Base-by-base conservation (phyloP, 2,888 invertebrate species). In the Trissoscelio sp. region DNA sequence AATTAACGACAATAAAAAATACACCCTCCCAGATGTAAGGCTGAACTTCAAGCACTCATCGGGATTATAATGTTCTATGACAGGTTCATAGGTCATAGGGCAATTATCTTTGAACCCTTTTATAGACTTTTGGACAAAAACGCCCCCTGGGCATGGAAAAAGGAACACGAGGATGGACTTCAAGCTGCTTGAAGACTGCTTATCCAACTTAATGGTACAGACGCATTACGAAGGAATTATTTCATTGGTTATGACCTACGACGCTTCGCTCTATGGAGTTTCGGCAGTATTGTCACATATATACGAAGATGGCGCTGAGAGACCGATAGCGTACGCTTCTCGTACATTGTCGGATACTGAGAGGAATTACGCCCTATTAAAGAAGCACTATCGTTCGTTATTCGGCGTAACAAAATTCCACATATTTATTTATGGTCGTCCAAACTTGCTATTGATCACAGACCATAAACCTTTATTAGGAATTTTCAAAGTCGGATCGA, bases 181-280 rank as follows among this genome's bases (percentile, higher is more conserved):
- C 6, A 2, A n/a, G 39, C 9, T 9, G 1, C n/a, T 42, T 14
- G 3, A 37, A 9, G 34, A 57, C 11, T n/a, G 1, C 5, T 12
- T 20, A 3, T 2, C 57, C 7, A 57, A 37, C 14, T 5, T 2
- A 1, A 34, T 14, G 9, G 24, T 85, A 16, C 55, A 85, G 18
- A 28, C 46, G 11, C 85, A 85, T 72, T 86, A 81, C 44, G 79
- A 84, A 60, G 24, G 69, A 4, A 66, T 72, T 0, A 28, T 64
- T 6, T 85, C 85, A 18, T 42, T 91, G 6, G 78, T 84, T 20
- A 64, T 92, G 3, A 87, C 90, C 0, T 88, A 89, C 37, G 92
- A 92, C 84, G 91, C 91, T 1, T 90, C 88, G 7, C 86, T 87
- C n/a, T 84, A 85, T 46, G 89, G 89, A 3, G 24, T 90, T 5